Evolutionary conservation across 2,113 vertebrate genomes (phyloP).

Genomic region (Epinephelus moara): DNA sequence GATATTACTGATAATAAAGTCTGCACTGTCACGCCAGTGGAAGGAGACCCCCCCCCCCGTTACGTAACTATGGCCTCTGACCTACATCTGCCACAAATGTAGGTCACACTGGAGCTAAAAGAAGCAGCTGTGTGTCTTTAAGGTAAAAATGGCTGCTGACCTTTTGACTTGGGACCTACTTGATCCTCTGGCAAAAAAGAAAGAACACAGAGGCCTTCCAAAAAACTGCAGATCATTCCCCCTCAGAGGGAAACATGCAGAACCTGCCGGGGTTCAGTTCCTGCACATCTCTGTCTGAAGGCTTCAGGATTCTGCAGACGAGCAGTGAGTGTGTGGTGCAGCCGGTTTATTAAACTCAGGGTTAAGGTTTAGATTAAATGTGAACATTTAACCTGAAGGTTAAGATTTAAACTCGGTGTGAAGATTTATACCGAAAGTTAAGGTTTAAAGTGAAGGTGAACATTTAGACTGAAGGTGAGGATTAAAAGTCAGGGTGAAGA

Average conservation of each 20-base stretch:
- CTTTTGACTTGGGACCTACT: constrained; percentile 30
- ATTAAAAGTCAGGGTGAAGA: no score
- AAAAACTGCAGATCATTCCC: not conserved
- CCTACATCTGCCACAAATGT: not conserved
- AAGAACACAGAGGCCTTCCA: not conserved
- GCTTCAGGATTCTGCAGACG: no score
- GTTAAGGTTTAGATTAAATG: no score
- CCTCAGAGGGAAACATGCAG: constrained; percentile 1
- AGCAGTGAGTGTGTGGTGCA: no score
- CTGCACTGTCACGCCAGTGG: not conserved
- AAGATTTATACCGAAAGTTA: no score
- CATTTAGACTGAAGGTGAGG: no score
- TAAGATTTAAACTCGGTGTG: not conserved
- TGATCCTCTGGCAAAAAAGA: not conserved
- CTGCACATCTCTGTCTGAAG: not conserved
- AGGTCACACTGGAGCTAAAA: constrained; percentile 33
- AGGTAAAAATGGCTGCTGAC: constrained; percentile 28
- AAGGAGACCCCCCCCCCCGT: not conserved
- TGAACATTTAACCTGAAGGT: not conserved
- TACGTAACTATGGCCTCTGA: constrained; percentile 3
- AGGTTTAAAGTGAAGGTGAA: no score
- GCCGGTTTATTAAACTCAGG: no score
- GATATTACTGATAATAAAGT: not conserved
- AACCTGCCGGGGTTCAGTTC: not conserved
- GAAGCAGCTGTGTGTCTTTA: not conserved